phyloP scores from a whole-genome alignment of 1,140 invertebrate genomes.

The Mamestra configurata region DNA sequence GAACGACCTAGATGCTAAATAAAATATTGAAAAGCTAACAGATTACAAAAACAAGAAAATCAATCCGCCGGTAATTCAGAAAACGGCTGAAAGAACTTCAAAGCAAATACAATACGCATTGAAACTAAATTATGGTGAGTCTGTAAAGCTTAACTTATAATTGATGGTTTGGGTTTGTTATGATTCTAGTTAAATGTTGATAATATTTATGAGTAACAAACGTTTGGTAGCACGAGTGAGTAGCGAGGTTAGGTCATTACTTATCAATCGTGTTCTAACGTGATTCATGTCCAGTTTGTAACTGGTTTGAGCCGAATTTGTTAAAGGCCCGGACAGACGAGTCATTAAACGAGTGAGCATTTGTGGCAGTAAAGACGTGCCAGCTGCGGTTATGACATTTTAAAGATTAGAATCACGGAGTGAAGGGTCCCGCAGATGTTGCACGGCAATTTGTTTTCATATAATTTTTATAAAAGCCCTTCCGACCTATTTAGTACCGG shows the following conservation, averaged over 20 bases:
- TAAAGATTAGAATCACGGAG: no score
- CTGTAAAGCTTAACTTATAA: background rate
- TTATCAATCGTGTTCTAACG: slow-evolving; percentile 41
- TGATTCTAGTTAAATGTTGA: slow-evolving; percentile 15
- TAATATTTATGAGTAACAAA: slow-evolving; percentile 42
- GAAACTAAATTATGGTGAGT: slow-evolving; percentile 9
- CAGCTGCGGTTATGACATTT: background rate
- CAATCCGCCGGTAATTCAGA: background rate
- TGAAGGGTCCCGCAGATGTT: no score
- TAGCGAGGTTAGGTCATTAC: slow-evolving; percentile 41
- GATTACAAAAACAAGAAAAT: background rate
- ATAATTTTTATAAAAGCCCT: no score
- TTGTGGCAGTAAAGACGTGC: background rate
- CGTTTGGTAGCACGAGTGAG: slow-evolving; percentile 43
- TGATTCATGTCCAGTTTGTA: slow-evolving; percentile 43
- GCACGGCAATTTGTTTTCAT: no score
- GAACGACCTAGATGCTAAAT: no score
- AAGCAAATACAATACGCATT: background rate
- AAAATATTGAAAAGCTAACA: background rate
- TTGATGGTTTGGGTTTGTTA: background rate
- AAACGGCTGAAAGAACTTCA: background rate
- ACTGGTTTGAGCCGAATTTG: slow-evolving; percentile 35
- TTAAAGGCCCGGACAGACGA: slow-evolving; percentile 9
- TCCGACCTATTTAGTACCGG: no score
- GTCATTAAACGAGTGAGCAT: background rate